Evolutionary conservation across 1,140 invertebrate species (phyloP), one percentile per base, ranked within the genome.

Genomic region (Euura saliciscinereae): DNA sequence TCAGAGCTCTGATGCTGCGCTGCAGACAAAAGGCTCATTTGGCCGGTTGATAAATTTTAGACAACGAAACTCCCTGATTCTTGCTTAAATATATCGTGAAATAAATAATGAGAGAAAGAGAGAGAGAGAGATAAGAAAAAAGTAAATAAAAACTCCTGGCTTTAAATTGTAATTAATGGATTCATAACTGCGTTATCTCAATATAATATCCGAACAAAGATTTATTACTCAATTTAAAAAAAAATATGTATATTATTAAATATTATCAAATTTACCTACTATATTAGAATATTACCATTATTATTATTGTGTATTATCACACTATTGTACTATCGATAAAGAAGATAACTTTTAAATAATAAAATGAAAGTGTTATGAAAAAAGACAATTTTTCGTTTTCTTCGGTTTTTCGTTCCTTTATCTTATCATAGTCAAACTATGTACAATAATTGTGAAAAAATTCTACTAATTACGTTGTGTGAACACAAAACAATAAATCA

Each of bases 1-100:
- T 99, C 44, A 89, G 98, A 77, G 97, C 98, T 59, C 88, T 98
- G 65, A 98, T 99, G 92, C 94, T 97, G 81, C 97, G 98, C 86
- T 99, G 98, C 88, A 91, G 98, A 78, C 94, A 98, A 86, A 98
- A 98, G 86, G 98, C 98, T 74, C 97, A 97, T 65, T 88, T 99
- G 69, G 90, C 91, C 65, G 91, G 90, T 80, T 93, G 89, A 87
- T 28, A 28, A 28, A 28, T 28, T 28, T 28, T 28, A 28, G 28
- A 28, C 28, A 28, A 28, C 28, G 28, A 28, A 28, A 28, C 28
- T 28, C 28, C 28, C 28, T 28, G 28, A 28, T 28, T 28, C 28
- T 28, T 28, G 28, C 28, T 28, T 28, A 28, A 28, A 28, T 28
- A 28, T 28, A 28, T 28, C 28, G 77, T 67, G 28, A 67, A 43